Base-by-base conservation (phyloP, 2,888 invertebrate genomes). In the Agriotes lineatus region DNA sequence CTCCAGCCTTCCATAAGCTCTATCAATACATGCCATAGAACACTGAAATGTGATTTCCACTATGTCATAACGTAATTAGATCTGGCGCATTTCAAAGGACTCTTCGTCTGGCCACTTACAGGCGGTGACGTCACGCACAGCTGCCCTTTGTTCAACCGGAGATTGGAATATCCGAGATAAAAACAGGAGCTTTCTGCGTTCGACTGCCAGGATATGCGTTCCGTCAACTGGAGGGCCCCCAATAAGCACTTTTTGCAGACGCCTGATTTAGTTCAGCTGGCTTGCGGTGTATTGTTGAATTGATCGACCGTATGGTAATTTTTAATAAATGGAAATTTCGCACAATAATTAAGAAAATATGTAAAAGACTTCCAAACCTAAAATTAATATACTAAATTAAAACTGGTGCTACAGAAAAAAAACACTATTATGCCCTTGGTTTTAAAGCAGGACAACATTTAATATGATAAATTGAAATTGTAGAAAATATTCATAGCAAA, bases 81-180 rank as follows among this genome's bases (percentile, higher is more conserved):
- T 77, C 75, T 73, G 72, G 67, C 65, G 73, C 68, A 76, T 79
- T 78, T 78, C 78, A 80, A 79, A 79, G 78, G 75, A 70, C 67
- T 69, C 65, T 66, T 65, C 59, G 69, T 67, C 57, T 69, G 72
- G 75, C 74, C 79, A 78, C 76, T 79, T 77, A 78, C 76, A 72
- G 75, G 71, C 74, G 69, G 69, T 73, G 76, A 76, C 74, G 78
- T 77, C 78, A 78, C 72, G 69, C 67, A 71, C 76, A 78, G 77
- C 73, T 71, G 74, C 67, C 75, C 76, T 77, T 78, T 79, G 78
- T 78, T 74, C 67, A 69, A 70, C 76, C 79, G 78, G 78, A 79
- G 77, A 79, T 79, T 79, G 76, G 76, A 77, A 78, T 75, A 74
- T 74, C 72, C 75, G 73, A 69, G 73, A 77, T 65, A 70, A 68